phyloP scores from a whole-genome alignment of 92 coral and sea anemone species.

The Nematostella vectensis region DNA sequence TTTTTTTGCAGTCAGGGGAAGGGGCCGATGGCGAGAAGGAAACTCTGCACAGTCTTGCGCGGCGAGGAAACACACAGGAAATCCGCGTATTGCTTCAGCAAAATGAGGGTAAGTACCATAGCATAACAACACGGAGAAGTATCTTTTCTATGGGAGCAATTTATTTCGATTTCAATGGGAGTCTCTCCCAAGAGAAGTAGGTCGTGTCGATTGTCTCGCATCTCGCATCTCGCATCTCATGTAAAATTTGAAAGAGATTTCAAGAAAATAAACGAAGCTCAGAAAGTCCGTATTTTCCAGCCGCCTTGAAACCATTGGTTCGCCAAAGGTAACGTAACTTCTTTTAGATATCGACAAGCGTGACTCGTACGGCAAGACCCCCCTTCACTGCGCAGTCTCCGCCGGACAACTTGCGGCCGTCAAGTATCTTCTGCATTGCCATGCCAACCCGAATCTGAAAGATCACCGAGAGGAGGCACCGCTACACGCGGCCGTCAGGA shows the following conservation, averaged over 20 bases:
- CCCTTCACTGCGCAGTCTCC: conserved; percentile 86
- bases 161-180: too few relatives aligned
- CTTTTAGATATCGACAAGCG: conserved; percentile 76
- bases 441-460: conserved; percentile 80
- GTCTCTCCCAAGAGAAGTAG: too few relatives aligned
- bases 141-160: too few relatives aligned
- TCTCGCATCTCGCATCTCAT: too few relatives aligned
- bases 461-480: conserved; percentile 87
- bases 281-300: too few relatives aligned
- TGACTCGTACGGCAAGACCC: conserved; percentile 91
- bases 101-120: conserved; percentile 76
- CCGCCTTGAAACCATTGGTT: too few relatives aligned
- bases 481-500: conserved; percentile 75
- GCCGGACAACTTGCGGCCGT: conserved; percentile 76
- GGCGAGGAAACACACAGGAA: conserved; percentile 66
- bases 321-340: too few relatives aligned
- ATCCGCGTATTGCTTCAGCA: conserved; percentile 53
- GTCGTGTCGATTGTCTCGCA: too few relatives aligned
- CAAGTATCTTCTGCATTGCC: conserved; percentile 74
- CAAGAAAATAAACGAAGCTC: too few relatives aligned
- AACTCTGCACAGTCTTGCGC: conserved; percentile 65
- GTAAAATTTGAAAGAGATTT: too few relatives aligned
- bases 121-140: too few relatives aligned
- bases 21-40: conserved; percentile 70
- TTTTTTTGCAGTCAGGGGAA: conserved; percentile 44